Conservation (phyloP, 2,113 vertebrate species). For the Varanus komodoensis region DNA sequence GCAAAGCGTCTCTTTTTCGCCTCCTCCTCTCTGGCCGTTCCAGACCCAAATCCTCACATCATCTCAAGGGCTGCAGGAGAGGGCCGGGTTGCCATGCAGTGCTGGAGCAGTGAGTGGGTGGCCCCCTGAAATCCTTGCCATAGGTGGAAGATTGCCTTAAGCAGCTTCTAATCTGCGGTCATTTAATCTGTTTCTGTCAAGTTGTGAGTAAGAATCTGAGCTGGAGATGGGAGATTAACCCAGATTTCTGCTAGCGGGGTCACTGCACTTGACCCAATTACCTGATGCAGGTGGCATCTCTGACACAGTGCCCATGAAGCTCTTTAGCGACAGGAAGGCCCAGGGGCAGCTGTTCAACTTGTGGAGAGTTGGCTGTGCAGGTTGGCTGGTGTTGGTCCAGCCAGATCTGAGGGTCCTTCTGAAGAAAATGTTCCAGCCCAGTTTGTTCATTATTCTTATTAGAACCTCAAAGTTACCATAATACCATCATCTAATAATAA, state of each 20-base stretch:
- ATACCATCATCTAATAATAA: no score
- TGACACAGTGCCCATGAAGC: slow-evolving; percentile 3
- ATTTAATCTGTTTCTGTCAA: slow-evolving; percentile 18
- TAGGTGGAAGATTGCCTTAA: background rate
- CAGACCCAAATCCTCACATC: background rate
- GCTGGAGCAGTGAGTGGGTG: no score
- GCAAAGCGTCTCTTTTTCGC: background rate
- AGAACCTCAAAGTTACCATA: no score
- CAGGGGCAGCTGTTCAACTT: background rate
- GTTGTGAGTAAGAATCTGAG: background rate
- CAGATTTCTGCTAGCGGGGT: slow-evolving; percentile 9
- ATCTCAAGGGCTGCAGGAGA: no score
- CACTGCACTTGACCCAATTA: slow-evolving; percentile 45
- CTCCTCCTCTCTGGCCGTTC: background rate
- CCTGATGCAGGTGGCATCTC: slow-evolving; percentile 14
- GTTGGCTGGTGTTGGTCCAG: no score
- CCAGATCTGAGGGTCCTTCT: no score
- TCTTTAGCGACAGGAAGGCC: background rate
- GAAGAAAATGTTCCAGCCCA: background rate
- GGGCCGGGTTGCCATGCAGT: background rate
- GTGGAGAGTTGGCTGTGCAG: background rate
- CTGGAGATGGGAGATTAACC: slow-evolving; percentile 19
- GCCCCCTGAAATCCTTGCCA: background rate
- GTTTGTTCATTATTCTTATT: background rate
- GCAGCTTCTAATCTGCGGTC: slow-evolving; percentile 2